Conservation (phyloP, 2,888 invertebrate genomes). For the Herminia tarsipennalis region DNA sequence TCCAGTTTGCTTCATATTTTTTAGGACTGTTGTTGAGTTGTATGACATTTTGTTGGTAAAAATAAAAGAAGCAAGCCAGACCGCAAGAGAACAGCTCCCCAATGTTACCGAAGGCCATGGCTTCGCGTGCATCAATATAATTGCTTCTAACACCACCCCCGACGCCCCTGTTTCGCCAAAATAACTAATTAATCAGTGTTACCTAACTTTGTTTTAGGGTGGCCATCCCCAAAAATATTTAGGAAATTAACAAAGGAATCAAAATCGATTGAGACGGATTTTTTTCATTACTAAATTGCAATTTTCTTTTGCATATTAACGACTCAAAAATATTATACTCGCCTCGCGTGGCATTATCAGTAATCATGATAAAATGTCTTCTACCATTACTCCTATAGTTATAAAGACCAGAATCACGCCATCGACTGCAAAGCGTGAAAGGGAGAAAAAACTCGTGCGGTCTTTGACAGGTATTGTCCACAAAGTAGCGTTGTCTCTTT, state of each 20-base stretch:
- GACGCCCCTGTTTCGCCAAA: slow-evolving; percentile 43
- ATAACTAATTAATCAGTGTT: slow-evolving; percentile 59
- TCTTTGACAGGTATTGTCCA: too few relatives aligned
- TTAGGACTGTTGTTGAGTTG: too few relatives aligned
- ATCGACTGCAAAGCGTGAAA: too few relatives aligned
- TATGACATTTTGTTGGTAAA: too few relatives aligned
- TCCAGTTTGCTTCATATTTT: too few relatives aligned
- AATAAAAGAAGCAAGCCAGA: background rate
- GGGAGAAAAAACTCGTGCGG: too few relatives aligned
- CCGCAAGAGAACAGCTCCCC: slow-evolving; percentile 12
- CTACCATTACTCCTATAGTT: too few relatives aligned
- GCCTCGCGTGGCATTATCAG: too few relatives aligned
- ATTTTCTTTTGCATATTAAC: background rate
- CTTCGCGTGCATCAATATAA: slow-evolving; percentile 55
- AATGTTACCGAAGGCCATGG: slow-evolving; percentile 13
- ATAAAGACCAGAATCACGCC: too few relatives aligned
- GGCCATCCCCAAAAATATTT: slow-evolving; percentile 29
- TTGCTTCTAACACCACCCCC: slow-evolving; percentile 52
- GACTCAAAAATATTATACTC: background rate
- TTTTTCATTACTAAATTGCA: slow-evolving; percentile 6
- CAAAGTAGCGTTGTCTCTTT: too few relatives aligned
- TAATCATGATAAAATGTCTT: too few relatives aligned
- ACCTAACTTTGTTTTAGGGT: slow-evolving; percentile 41
- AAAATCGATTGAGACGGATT: slow-evolving; percentile 6
- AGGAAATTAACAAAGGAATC: slow-evolving; percentile 19